Conservation (phyloP, 2,113 vertebrate genomes). For the Danio rerio region DNA sequence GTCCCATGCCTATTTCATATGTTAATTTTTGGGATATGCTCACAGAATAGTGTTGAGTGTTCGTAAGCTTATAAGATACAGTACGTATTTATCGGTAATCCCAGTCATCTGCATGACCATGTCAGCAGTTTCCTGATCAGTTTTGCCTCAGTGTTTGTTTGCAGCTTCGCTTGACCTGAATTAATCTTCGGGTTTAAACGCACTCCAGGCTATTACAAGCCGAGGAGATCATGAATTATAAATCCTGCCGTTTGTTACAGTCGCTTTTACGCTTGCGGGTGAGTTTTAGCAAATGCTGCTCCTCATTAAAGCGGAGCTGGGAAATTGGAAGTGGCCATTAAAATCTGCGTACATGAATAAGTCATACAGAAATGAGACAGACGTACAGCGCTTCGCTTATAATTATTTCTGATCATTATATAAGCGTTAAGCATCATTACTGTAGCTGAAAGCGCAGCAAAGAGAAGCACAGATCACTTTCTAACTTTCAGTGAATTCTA, state of each 20-base stretch:
- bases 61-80: too few species aligned
- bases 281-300: neutral
- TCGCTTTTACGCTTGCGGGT: neutral
- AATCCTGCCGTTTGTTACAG: neutral
- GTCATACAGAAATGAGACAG: neutral
- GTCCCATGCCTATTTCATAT: too few species aligned
- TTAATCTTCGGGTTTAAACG: neutral
- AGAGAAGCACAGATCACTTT: neutral
- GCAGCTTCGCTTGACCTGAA: neutral
- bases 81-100: too few species aligned
- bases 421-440: neutral
- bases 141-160: neutral
- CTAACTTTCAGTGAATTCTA: neutral
- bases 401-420: neutral
- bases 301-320: conserved; percentile 2
- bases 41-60: too few species aligned
- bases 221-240: conserved; percentile 28
- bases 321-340: conserved; percentile 4
- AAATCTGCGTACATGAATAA: neutral
- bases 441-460: neutral
- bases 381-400: neutral
- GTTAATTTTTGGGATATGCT: too few species aligned
- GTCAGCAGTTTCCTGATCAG: neutral
- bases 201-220: neutral
- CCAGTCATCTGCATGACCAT: neutral